Evolutionary conservation across 2,888 invertebrate genomes (phyloP), one percentile per base, ranked within the genome.

Genomic region (Abrostola tripartita): DNA sequence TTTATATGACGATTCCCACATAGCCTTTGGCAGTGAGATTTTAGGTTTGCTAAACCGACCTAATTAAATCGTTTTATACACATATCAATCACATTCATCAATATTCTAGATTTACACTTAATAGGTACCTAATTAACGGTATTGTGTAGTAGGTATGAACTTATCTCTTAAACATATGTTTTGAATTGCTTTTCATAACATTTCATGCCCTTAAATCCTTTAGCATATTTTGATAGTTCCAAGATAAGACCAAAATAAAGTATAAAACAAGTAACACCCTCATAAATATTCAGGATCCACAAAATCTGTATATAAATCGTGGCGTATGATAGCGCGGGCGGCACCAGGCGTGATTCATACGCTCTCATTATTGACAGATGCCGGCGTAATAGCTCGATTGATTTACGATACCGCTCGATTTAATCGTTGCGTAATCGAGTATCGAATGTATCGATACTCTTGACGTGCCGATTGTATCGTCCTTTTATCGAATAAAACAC

Each of bases 281-380:
- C 38, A 60, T 56, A 66, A 58, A 76, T 71, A 74, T 65, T 69
- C 49, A 64, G 59, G 60, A 63, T 72, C 61, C 65, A 70, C 57
- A 75, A 58, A 71, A 58, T 47, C 49, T 54, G 52, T 63, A 61
- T 65, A 79, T 78, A 78, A 75, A 80, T 72, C 73, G 69, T 12
- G 11, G 66, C 44, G 53, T 66, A 67, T 67, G 65, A 74, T 71
- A 59, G 71, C 70, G 65, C 65, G 58, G 65, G 73, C 73, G 74
- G 68, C 71, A 80, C 71, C 65, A 79, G 79, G 72, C 86, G 88
- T 90, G 93, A 92, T 90, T 90, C 90, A 92, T 90, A 83, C 84
- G 90, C 88, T 89, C 91, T 84, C 89, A 84, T 89, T 92, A 90
- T 85, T 88, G 93, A 92, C 92, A 90, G 92, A 90, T 89, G 88